phyloP scores from a whole-genome alignment of 2,888 invertebrate genomes.

The Craniophora ligustri region DNA sequence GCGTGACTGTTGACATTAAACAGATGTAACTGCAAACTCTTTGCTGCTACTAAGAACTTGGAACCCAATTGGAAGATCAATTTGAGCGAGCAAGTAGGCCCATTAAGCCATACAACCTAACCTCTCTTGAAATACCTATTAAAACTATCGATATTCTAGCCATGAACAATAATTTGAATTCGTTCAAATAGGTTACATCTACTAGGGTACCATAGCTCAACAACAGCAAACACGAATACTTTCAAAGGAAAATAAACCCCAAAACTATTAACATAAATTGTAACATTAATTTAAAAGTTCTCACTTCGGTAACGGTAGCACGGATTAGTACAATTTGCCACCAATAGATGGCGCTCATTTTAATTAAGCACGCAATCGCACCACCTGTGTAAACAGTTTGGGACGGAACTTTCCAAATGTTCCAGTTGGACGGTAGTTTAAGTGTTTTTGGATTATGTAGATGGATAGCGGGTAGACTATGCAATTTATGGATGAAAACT shows the following conservation, averaged over 20 bases:
- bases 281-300: slow-evolving; percentile 28
- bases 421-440: slow-evolving; percentile 17
- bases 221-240: background rate
- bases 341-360: slow-evolving; percentile 34
- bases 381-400: slow-evolving; percentile 40
- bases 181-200: too few relatives aligned
- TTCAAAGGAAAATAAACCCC: background rate
- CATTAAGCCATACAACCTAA: too few relatives aligned
- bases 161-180: too few relatives aligned
- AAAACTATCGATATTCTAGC: too few relatives aligned
- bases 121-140: too few relatives aligned
- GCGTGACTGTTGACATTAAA: too few relatives aligned
- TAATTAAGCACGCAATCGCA: slow-evolving; percentile 15
- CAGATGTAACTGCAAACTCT: too few relatives aligned
- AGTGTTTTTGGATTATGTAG: slow-evolving; percentile 26
- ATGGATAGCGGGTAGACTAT: background rate
- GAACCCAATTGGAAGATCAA: too few relatives aligned
- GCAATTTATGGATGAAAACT: slow-evolving; percentile 1
- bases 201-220: too few relatives aligned
- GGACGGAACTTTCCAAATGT: slow-evolving; percentile 18
- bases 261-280: slow-evolving; percentile 18
- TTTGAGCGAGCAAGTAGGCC: too few relatives aligned
- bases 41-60: too few relatives aligned
- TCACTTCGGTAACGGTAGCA: slow-evolving; percentile 6
- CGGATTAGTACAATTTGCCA: slow-evolving; percentile 32